Base-by-base conservation (phyloP, 64 coral and sea anemone genomes). In the Pocillopora verrucosa region DNA sequence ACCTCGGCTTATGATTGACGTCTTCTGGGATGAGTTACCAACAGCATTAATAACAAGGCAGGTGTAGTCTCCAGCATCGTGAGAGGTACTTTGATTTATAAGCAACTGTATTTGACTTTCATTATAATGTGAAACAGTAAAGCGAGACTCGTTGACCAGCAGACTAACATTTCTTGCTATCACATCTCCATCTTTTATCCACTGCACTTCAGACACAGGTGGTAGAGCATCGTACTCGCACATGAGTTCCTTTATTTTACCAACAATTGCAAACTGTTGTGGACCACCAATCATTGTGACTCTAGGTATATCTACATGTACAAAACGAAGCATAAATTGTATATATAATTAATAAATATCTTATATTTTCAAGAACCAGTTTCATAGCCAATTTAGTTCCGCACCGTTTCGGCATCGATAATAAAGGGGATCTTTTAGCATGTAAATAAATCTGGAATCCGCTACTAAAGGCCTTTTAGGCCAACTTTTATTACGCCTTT, bases 31-130 rank as follows among this genome's bases (percentile, higher is more conserved):
- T 38, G 74, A 76, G 37, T 76, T 76, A 5, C 74, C 74, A 51
- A 76, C 3, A 16, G 16, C 74, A 76, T 76, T 76, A 5, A 19
- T 45, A 76, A 76, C 74, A 17, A 76, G 74, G 9, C 74, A 76
- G 34, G 30, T 76, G 74, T 76, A 76, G 37, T 37, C 19, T 35
- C 74, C 74, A 76, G 34, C 74, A 76, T 76, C 74, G 12, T 76
- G 74, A 37, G 74, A 15, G 12, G 16, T 69, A 69, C 20, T 69
- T 69, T 19, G 20, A 69, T 69, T 69, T n/a, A 69, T 69, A n/a
- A 11, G 10, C 3, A 69, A 24, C 20, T 20, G 65, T 13, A 45
- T 3, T 9, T 76, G 34, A 35, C 35, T 45, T 69, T 25, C 17
- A 69, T 69, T 69, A 10, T 69, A 69, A 69, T 69, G 3, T 1